These are phyloP conservation scores for Saxicola maurus DNA, from an alignment of 2,797 vertebrate species.

Conservation along the genomic window DNA sequence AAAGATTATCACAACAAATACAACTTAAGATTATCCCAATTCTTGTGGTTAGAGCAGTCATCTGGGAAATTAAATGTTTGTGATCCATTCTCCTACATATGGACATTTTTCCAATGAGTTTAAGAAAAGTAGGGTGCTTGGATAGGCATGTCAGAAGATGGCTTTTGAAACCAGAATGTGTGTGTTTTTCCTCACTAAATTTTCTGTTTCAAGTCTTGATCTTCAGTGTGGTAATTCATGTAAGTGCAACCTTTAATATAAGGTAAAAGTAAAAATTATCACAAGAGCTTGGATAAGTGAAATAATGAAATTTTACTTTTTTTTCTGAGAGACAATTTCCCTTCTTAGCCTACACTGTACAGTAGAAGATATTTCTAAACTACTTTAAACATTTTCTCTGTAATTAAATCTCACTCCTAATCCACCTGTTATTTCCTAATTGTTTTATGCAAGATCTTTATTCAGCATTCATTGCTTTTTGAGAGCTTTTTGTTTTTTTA, in stretches of 20 bases:
- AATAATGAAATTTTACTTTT: not conserved
- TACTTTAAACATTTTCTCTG: fast-evolving
- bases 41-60: not conserved
- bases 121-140: not conserved
- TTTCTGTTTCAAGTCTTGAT: not conserved
- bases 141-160: not conserved
- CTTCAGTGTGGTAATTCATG: not conserved
- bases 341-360: not conserved
- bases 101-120: not conserved
- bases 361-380: not conserved
- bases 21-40: not conserved
- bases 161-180: not conserved
- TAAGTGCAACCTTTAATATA: not conserved
- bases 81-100: not conserved
- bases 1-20: not conserved
- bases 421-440: not conserved
- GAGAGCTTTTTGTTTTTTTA: not conserved
- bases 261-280: not conserved
- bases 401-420: not conserved
- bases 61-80: not conserved
- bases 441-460: not conserved
- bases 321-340: not conserved
- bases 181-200: not conserved
- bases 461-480: not conserved
- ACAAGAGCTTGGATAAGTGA: not conserved